Percentiles rank a stretch among this genome's conserved stretches.
Evolutionary conservation across 2,797 vertebrate species (phyloP).

Genomic region (Gadopsis marmoratus): DNA sequence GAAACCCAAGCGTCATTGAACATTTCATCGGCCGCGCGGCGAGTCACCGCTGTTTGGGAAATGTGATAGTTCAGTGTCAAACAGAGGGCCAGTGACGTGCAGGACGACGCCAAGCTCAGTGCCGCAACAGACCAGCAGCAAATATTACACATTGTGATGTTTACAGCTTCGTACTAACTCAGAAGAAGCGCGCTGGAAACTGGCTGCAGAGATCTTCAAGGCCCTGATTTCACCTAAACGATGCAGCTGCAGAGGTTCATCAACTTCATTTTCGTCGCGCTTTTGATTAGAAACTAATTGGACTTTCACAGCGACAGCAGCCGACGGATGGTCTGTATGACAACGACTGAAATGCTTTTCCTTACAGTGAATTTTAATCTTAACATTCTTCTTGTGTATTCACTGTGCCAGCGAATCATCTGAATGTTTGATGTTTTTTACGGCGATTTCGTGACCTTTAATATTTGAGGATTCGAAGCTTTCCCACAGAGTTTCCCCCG

Average conservation of each 20-base stretch:
- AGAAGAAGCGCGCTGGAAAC: not conserved
- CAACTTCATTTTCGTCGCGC: not conserved
- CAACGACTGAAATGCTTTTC: not conserved
- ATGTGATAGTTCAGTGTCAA: slow-evolving; percentile 74
- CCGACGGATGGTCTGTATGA: not conserved
- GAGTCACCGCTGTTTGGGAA: slow-evolving; percentile 73
- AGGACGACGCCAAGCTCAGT: slow-evolving; percentile 55
- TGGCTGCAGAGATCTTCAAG: not conserved
- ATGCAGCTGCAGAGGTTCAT: not conserved
- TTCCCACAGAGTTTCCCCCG: not conserved
- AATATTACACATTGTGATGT: not conserved
- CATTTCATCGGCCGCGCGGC: slow-evolving; percentile 66
- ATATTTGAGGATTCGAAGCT: not conserved
- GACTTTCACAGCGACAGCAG: not conserved
- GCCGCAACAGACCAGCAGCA: slow-evolving; percentile 26
- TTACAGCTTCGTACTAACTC: not conserved
- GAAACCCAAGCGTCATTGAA: slow-evolving; percentile 81
- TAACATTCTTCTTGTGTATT: too few species aligned
- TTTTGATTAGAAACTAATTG: not conserved
- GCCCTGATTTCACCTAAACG: not conserved
- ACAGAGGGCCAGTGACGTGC: slow-evolving; percentile 33
- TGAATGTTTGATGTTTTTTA: not conserved
- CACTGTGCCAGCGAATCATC: not conserved
- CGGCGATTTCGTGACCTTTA: not conserved
- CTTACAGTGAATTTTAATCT: too few species aligned